Percentiles rank a stretch among this genome's conserved stretches.
Conservation (phyloP, 2,888 invertebrate genomes). For the Eremobia ochroleuca region DNA sequence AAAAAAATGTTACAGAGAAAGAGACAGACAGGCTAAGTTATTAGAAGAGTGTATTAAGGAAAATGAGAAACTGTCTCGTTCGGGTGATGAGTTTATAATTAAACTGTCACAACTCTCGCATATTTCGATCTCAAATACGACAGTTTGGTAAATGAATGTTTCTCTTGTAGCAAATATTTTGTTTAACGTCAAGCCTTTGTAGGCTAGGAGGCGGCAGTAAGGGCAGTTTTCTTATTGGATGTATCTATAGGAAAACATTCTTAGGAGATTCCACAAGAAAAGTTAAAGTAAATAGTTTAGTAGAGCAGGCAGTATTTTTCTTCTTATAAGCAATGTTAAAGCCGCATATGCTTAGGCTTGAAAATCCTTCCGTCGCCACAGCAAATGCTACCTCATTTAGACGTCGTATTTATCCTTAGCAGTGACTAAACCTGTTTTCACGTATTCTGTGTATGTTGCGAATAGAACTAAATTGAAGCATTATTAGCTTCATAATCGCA, state of each 20-base stretch:
- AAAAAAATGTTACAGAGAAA: not conserved
- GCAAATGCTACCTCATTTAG: not conserved
- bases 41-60: slow-evolving; percentile 33
- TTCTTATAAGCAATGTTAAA: not conserved
- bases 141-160: slow-evolving; percentile 56
- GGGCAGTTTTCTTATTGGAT: no score
- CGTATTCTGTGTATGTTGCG: slow-evolving; percentile 15
- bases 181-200: slow-evolving; percentile 3
- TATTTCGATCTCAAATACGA: slow-evolving; percentile 54
- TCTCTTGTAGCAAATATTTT: slow-evolving; percentile 48
- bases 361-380: not conserved
- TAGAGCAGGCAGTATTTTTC: not conserved
- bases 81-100: slow-evolving; percentile 53
- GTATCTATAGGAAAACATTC: not conserved
- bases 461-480: not conserved
- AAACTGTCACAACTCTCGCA: slow-evolving; percentile 54
- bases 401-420: slow-evolving; percentile 17
- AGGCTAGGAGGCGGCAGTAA: not conserved
- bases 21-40: slow-evolving; percentile 22
- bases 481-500: not conserved
- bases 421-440: slow-evolving; percentile 8
- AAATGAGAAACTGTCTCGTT: slow-evolving; percentile 33
- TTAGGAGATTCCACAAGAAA: not conserved
- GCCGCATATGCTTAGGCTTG: not conserved
- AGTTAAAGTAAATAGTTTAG: not conserved